A percentile compares a stretch with the other conserved stretches of the same genome.
Evolutionary conservation across 35 echinoderm and acorn worm species (phyloP).

Genomic region (Ophiothrix spiculata): DNA sequence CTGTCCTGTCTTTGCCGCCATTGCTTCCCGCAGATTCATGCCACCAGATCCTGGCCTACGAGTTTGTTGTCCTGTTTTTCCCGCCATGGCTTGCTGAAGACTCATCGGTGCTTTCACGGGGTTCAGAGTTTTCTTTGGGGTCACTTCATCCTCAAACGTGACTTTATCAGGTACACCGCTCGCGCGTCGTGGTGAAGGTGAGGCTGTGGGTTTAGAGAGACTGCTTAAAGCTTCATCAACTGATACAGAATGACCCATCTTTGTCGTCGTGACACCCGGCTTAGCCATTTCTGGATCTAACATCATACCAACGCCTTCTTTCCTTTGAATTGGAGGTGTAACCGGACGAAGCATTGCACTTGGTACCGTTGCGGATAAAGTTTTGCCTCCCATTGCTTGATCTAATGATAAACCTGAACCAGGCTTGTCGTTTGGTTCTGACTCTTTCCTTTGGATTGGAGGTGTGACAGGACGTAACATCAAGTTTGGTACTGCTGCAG

Average conservation of each 20-base stretch:
- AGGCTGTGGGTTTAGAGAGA: not conserved
- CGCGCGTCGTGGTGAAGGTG: not conserved
- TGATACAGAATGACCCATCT: not conserved
- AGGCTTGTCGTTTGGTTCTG: not conserved
- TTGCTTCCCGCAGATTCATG: not conserved
- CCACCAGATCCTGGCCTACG: not conserved
- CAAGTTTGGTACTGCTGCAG: constrained; percentile 35
- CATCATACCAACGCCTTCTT: constrained; percentile 3
- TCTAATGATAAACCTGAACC: constrained; percentile 45
- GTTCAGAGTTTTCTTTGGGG: not conserved
- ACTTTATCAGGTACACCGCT: not conserved
- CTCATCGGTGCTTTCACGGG: not conserved
- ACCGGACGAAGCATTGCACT: not conserved
- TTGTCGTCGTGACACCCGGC: not conserved
- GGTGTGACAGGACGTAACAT: constrained; percentile 19
- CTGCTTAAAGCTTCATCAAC: not conserved
- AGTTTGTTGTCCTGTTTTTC: not conserved
- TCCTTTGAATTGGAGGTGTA: not conserved
- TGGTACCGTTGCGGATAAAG: not conserved
- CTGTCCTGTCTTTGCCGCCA: constrained; percentile 17
- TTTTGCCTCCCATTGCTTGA: constrained; percentile 61
- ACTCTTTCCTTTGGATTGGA: no score
- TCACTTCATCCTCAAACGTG: not conserved
- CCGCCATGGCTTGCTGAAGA: not conserved
- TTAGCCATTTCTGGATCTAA: constrained; percentile 23